A percentile compares a stretch with the other conserved stretches of the same genome.
phyloP scores from a whole-genome alignment of 2,113 vertebrate species.

The Collichthys lucidus region DNA sequence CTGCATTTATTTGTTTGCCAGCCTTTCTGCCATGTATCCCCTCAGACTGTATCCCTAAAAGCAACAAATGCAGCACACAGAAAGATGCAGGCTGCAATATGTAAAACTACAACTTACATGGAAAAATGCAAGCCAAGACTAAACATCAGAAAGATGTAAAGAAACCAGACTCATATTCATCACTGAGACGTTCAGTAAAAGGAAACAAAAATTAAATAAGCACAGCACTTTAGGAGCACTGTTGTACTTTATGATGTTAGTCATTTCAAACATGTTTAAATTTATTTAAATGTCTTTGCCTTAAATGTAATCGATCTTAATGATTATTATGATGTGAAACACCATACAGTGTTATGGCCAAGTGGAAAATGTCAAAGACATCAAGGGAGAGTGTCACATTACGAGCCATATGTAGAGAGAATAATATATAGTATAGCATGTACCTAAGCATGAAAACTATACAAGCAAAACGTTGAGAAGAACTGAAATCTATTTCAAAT shows the following conservation, averaged over 20 bases:
- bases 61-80: neutral
- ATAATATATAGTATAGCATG: neutral
- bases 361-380: neutral
- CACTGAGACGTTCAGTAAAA: slow-evolving; percentile 17
- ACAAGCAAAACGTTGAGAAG: neutral
- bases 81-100: neutral
- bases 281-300: neutral
- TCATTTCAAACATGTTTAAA: neutral
- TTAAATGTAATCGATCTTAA: too few relatives aligned
- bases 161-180: slow-evolving; percentile 2
- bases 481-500: slow-evolving; percentile 2
- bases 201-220: slow-evolving; percentile 1
- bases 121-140: neutral
- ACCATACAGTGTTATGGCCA: neutral
- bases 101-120: neutral
- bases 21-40: neutral
- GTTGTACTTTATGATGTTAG: neutral
- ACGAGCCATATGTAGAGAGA: neutral
- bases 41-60: neutral
- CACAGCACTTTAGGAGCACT: neutral
- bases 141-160: neutral
- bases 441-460: neutral
- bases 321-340: neutral
- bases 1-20: neutral
- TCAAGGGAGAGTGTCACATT: too few relatives aligned